These are phyloP conservation scores for Diuraphis noxia DNA, from an alignment of 1,140 invertebrate species.

Conservation along the genomic window DNA sequence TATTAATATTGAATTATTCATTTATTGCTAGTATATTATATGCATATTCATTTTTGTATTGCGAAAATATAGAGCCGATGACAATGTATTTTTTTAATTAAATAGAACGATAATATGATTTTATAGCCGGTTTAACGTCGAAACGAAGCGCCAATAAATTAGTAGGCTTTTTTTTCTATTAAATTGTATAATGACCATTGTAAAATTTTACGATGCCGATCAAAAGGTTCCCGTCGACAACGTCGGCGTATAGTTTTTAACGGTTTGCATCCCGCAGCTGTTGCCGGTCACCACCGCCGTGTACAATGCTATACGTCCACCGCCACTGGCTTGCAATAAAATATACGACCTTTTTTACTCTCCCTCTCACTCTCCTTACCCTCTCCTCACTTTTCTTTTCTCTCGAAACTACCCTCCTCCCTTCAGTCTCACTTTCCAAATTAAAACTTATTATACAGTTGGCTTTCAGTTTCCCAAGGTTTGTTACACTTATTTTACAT, in stretches of 20 bases:
- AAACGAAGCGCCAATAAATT: conserved; percentile 8
- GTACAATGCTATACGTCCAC: neutral
- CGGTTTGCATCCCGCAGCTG: conserved; percentile 34
- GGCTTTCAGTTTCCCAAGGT: neutral
- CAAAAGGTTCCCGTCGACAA: neutral
- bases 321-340: conserved; percentile 21
- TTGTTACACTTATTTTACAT: neutral
- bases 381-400: neutral
- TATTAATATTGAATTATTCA: neutral
- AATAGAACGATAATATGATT: conserved; percentile 20
- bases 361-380: neutral
- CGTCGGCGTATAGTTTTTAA: conserved; percentile 34
- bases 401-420: neutral
- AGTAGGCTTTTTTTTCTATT: neutral
- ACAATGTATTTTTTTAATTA: conserved; percentile 32
- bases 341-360: conserved; percentile 16
- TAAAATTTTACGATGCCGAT: conserved; percentile 39
- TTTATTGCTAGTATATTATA: too few species aligned
- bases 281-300: neutral
- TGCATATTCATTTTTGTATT: neutral
- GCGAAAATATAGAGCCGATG: neutral
- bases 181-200: conserved; percentile 18
- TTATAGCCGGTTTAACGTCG: neutral
- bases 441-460: neutral
- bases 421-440: neutral